These are phyloP conservation scores for Neomonachus schauinslandi DNA, from an alignment of 2,113 vertebrate species.

Conservation along the genomic window DNA sequence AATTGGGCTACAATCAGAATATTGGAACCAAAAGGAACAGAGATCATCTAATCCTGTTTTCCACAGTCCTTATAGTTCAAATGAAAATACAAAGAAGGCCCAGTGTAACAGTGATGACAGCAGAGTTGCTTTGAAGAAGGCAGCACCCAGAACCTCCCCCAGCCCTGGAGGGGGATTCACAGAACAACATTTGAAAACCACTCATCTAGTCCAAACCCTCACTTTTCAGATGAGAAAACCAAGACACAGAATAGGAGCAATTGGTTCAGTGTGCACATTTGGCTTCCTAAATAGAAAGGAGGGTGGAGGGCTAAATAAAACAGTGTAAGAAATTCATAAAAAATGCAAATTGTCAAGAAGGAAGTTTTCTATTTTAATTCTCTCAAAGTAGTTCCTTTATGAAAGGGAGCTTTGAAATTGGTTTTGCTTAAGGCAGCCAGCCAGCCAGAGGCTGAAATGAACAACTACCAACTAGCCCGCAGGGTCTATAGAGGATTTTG, in stretches of 20 bases:
- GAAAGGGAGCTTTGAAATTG: slow-evolving; percentile 58
- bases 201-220: neutral
- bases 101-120: neutral
- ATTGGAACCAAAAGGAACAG: neutral
- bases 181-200: slow-evolving; percentile 3
- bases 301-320: slow-evolving; percentile 9
- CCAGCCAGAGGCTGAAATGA: slow-evolving; percentile 63
- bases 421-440: slow-evolving; percentile 74
- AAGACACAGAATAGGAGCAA: neutral
- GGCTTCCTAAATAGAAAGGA: slow-evolving; percentile 34
- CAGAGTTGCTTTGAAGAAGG: slow-evolving; percentile 1
- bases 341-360: slow-evolving; percentile 1
- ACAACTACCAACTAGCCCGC: neutral
- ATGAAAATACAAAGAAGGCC: neutral
- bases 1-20: neutral
- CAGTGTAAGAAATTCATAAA: slow-evolving; percentile 42
- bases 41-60: neutral
- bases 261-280: neutral
- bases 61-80: slow-evolving; percentile 16
- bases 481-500: neutral
- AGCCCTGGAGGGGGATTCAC: neutral
- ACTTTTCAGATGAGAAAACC: neutral
- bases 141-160: neutral
- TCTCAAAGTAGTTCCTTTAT: slow-evolving; percentile 54
- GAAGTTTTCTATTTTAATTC: slow-evolving; percentile 52